A percentile compares a stretch with the other conserved stretches of the same genome.
Conservation (phyloP, 2,888 invertebrate genomes). For the Pilophorus perplexus region DNA sequence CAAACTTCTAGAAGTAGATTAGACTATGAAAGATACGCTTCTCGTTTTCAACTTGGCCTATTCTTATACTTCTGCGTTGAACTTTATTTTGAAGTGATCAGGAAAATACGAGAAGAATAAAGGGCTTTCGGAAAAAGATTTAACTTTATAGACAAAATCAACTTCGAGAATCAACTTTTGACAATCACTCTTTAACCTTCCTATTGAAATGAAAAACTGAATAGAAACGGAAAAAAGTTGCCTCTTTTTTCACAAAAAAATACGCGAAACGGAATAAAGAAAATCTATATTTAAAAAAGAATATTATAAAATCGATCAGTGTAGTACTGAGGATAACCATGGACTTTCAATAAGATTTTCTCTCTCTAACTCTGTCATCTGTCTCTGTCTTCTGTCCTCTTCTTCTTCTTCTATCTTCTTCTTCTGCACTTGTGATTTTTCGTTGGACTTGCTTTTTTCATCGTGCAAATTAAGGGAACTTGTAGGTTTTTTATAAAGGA, state of each 20-base stretch:
- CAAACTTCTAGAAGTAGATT: too few species aligned
- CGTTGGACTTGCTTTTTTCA: too few species aligned
- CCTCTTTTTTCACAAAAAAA: constrained; percentile 26
- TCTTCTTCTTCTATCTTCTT: constrained; percentile 21
- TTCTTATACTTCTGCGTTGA: too few species aligned
- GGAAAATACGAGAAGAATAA: constrained; percentile 29
- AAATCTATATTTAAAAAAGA: constrained; percentile 33
- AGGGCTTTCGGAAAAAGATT: constrained; percentile 33
- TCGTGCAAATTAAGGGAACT: too few species aligned
- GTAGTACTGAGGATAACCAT: constrained; percentile 14
- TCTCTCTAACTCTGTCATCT: constrained; percentile 12
- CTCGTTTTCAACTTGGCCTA: too few species aligned
- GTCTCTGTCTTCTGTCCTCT: constrained; percentile 13
- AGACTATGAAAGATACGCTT: too few species aligned
- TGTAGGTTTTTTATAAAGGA: too few species aligned
- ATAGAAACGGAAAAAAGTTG: constrained; percentile 34
- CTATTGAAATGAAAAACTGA: constrained; percentile 15
- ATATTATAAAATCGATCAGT: constrained; percentile 14
- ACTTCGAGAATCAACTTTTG: constrained; percentile 37
- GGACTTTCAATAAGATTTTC: constrained; percentile 7
- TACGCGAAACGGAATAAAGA: constrained; percentile 1
- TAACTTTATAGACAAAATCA: constrained; percentile 27
- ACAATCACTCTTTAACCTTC: constrained; percentile 39
- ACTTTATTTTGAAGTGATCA: too few species aligned
- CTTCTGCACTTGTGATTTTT: too few species aligned